Base-by-base conservation (phyloP, 53 echinoderm and acorn worm species). In the Temnopleurus reevesii region DNA sequence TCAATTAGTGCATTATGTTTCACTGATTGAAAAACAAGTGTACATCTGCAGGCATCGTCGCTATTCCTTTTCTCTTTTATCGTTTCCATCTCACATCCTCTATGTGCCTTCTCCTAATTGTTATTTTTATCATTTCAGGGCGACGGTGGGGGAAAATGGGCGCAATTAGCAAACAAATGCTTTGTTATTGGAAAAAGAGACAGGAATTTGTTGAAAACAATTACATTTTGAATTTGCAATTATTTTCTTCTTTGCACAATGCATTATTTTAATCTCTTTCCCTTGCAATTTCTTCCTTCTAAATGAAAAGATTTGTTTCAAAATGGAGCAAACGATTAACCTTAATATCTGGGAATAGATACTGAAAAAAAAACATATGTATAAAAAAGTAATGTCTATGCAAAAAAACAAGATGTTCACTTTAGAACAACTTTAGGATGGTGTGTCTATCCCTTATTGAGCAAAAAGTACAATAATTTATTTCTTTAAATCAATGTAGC, bases 1-100 rank as follows among this genome's bases (percentile, higher is more conserved):
- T 79, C 79, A 79, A 79, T 79, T 79, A 79, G 79, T 29, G 49
- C 79, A 79, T 79, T 46, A 79, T 79, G 79, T 79, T 79, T 79
- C 79, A 79, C 47, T 49, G 79, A 49, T 47, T 79, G 79, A 49
- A 47, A 79, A 79, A 79, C 79, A 79, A 79, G 79, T 15, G 79
- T 4, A 29, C 13, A 17, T 79, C 79, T 26, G 28, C 49, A 17
- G 46, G 71, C 71, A 71, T 71, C 28, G 9, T 12, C 8, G 3
- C 49, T 15, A 9, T 49, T 49, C 49, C 15, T 49, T 49, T 58
- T 26, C 27, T 12, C 10, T 27, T 8, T 63, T 38, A 38, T 38
- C 43, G n/a, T 41, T 71, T 63, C 41, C 41, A 36, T 71, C 8
- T 27, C n/a, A 38, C 38, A 66, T 71, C 71, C 2, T 38, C 19